Evolutionary conservation across 1,140 invertebrate species (phyloP), one percentile per base, ranked within the genome.

Genomic region (Danaus plexippus): DNA sequence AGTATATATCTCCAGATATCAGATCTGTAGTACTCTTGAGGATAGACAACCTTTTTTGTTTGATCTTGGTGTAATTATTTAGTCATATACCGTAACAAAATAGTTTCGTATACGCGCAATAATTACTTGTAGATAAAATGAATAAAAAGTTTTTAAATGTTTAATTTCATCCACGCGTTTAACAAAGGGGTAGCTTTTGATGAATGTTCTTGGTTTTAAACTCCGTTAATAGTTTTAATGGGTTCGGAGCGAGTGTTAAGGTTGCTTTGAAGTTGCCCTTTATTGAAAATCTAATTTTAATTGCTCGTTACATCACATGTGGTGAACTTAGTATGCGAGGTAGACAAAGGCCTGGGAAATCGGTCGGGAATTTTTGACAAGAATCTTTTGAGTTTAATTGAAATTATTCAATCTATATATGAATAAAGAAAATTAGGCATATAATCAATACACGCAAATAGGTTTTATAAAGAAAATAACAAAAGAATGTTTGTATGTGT

Each of bases 181-280:
- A 67, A 72, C 71, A 80, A 77, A 74, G 76, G 71, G 67, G 71
- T 68, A 55, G n/a, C 15, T 57, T 62, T 71, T 67, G 77, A 79
- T 79, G 64, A 68, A 43, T 51, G 64, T 55, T 54, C 57, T 52
- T 47, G 71, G 69, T 73, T 73, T 61, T 49, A 61, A 69, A 69
- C 69, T 71, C 57, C 45, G 55, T 56, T 11, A 64, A 73, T 77
- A 77, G 68, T 75, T 75, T 64, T 58, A 67, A 69, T 60, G 54
- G 59, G 56, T 66, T 52, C 41, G 49, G 47, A 50, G 57, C 57
- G 63, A 64, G 69, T 72, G 66, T 63, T 32, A 32, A 65, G 61
- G 59, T 55, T 61, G 63, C 58, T 74, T 74, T 72, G 72, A 74
- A 59, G 50, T 57, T 57, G 55, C 53, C 63, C 59, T 65, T 58